Evolutionary conservation across 53 echinoderm and acorn worm genomes (phyloP).

Genomic region (Apostichopus leukothele): DNA sequence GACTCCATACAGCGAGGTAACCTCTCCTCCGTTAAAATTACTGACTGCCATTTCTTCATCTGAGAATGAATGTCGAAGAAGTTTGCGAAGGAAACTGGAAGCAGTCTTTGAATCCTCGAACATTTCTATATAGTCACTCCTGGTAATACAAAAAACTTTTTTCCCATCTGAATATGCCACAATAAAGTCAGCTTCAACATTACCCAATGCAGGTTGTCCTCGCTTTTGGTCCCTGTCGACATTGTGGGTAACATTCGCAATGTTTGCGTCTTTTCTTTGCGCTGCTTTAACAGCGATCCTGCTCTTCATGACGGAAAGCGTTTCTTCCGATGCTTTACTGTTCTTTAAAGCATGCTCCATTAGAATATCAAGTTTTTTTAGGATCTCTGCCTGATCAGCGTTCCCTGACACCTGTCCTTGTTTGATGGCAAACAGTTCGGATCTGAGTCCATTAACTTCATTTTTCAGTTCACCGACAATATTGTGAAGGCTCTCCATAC

Average conservation of each 20-base stretch:
- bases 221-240: background rate
- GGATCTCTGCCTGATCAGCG: background rate
- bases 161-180: constrained; percentile 21
- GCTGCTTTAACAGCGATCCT: constrained; percentile 1
- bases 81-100: constrained; percentile 19
- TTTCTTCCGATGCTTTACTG: constrained; percentile 9
- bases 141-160: background rate
- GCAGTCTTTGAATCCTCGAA: constrained; percentile 6
- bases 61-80: constrained; percentile 3
- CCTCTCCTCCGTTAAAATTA: constrained; percentile 29
- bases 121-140: background rate
- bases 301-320: background rate
- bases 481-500: no score
- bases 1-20: background rate
- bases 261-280: background rate
- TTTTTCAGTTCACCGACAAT: no score
- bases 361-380: constrained; percentile 1
- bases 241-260: background rate
- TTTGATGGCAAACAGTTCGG: no score
- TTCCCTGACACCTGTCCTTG: background rate
- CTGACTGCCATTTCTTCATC: background rate
- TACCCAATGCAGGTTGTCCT: background rate
- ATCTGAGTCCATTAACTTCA: no score
- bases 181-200: background rate
- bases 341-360: background rate